These are phyloP conservation scores for Yponomeuta cagnagella DNA, from an alignment of 2,888 invertebrate genomes.

Conservation along the genomic window DNA sequence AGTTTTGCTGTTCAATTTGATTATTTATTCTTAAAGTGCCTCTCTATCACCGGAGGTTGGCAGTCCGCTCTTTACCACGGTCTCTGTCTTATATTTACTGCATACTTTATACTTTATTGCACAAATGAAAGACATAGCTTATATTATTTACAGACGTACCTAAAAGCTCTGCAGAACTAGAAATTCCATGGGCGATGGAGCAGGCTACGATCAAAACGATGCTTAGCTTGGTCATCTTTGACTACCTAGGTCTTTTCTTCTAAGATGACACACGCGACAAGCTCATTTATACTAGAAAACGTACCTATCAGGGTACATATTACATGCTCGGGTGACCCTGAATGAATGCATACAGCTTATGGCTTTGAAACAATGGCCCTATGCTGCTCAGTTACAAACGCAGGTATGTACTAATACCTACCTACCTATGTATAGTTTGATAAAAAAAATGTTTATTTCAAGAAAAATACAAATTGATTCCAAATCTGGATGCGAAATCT, in stretches of 20 bases:
- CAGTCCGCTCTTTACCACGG: too few relatives aligned
- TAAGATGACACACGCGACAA: not conserved
- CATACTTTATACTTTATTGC: too few relatives aligned
- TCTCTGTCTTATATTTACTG: too few relatives aligned
- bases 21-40: too few relatives aligned
- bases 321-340: conserved; percentile 34
- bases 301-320: conserved; percentile 21
- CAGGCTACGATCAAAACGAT: not conserved
- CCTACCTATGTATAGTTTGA: too few relatives aligned
- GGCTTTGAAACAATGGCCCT: not conserved
- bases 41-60: too few relatives aligned
- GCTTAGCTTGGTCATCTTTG: not conserved
- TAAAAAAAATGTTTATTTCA: too few relatives aligned
- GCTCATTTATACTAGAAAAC: not conserved
- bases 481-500: too few relatives aligned
- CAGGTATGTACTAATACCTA: not conserved
- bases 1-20: too few relatives aligned
- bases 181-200: not conserved
- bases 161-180: not conserved
- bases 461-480: too few relatives aligned
- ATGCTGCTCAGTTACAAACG: too few relatives aligned
- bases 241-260: not conserved
- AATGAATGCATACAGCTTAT: conserved; percentile 31
- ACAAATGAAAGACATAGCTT: too few relatives aligned
- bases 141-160: not conserved